phyloP scores from a whole-genome alignment of 2,113 vertebrate species.

The Mustela nigripes region DNA sequence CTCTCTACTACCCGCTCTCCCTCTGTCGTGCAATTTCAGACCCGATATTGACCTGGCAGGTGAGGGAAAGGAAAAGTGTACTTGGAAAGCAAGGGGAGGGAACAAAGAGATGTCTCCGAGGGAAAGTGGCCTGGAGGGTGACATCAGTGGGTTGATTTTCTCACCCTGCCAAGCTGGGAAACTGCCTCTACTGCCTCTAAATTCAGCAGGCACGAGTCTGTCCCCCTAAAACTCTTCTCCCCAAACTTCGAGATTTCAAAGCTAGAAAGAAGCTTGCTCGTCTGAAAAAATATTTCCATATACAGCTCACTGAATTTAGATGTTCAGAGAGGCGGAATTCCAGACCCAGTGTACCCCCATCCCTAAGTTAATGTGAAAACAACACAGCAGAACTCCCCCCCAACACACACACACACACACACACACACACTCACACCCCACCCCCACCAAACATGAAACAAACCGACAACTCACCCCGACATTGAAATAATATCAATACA shows the following conservation, averaged over 20 bases:
- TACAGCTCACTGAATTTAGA: conserved; percentile 24
- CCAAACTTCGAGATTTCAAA: conserved; percentile 24
- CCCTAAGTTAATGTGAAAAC: conserved; percentile 11
- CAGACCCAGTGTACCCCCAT: neutral
- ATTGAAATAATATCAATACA: conserved; percentile 60
- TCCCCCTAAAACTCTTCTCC: neutral
- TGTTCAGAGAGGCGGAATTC: neutral
- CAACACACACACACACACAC: too few species aligned
- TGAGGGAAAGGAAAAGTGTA: neutral
- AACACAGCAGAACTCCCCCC: neutral
- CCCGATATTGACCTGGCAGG: neutral
- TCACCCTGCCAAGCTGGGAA: conserved; percentile 13
- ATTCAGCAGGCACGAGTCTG: neutral
- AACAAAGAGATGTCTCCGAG: conserved; percentile 22
- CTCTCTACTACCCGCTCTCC: neutral
- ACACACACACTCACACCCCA: neutral
- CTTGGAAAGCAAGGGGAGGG: neutral
- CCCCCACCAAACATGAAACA: conserved; percentile 29
- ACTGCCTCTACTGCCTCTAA: neutral
- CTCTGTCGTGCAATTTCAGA: neutral
- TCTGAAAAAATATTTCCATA: conserved; percentile 35
- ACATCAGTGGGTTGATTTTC: neutral
- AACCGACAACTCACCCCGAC: conserved; percentile 70
- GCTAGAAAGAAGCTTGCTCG: conserved; percentile 25
- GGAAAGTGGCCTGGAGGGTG: neutral